Evolutionary conservation across 1,140 invertebrate species (phyloP), one percentile per base, ranked within the genome.

Genomic region (Delia radicum): DNA sequence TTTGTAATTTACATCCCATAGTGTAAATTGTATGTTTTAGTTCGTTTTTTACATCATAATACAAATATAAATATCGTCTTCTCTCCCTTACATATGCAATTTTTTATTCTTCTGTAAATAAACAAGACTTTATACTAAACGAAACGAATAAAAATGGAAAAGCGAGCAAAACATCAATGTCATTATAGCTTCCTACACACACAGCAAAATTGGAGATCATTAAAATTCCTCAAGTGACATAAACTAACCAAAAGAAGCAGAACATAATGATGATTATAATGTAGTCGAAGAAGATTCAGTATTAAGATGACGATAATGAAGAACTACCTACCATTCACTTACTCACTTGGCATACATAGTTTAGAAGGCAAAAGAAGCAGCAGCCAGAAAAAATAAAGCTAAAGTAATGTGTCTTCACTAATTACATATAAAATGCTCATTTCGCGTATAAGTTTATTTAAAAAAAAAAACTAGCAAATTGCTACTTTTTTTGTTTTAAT

Each of bases 221-320:
- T 69, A 69, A 69, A 69, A 69, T 69, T 69, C 65, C 65, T 37
- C 65, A 69, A 69, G 65, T 69, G 65, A 69, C 65, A 69, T 69
- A 69, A 69, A 69, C 65, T 28, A 69, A 33, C 29, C 65, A 69
- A 69, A 33, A 69, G n/a, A 33, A 69, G 29, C 29, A 69, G 29
- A 69, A 69, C 65, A 33, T 6, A 69, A 69, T 69, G 37, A 69
- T 69, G 65, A 18, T 21, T 3, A 67, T 63, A 26, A 13, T 65
- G 6, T 26, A 5, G 46, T 21, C 5, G 46, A 15, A 15, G 2
- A 18, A 18, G n/a, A 61, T 18, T 8, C n/a, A 61, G 4, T 10
- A 21, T 26, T 3, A 26, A 4, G 10, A 21, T 61, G 62, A 29
- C 28, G 26, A 28, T 29, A 27, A 65, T 27, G 62, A 26, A 63